Percentiles rank a stretch among this genome's conserved stretches.
These are phyloP conservation scores for Callyntrura sp. DNA, from an alignment of 2,888 invertebrate species.

Conservation along the genomic window DNA sequence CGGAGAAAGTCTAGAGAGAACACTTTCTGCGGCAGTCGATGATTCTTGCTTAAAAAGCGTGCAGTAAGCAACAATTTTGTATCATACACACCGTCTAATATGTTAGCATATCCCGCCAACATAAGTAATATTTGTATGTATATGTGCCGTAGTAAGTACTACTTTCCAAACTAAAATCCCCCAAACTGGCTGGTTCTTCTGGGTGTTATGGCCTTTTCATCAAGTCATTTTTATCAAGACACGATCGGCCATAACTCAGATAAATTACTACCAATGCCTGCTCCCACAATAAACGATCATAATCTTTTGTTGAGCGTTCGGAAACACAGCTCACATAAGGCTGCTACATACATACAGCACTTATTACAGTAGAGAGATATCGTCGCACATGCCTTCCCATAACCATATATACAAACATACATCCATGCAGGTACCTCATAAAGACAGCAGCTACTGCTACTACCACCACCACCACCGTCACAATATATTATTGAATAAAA, in stretches of 20 bases:
- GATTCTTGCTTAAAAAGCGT: neutral
- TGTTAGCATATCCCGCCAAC: too few species aligned
- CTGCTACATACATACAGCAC: conserved; percentile 25
- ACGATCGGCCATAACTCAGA: conserved; percentile 84
- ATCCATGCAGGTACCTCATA: neutral
- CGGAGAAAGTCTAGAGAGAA: conserved; percentile 23
- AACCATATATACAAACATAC: neutral
- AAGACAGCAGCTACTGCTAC: too few species aligned
- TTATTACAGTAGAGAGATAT: neutral
- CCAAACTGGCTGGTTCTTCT: conserved; percentile 51
- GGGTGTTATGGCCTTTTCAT: conserved; percentile 83
- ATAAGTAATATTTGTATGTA: too few species aligned
- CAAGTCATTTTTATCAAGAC: conserved; percentile 82
- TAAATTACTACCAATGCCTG: conserved; percentile 84
- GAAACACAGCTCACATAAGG: conserved; percentile 82
- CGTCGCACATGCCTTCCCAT: neutral
- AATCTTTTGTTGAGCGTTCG: conserved; percentile 82
- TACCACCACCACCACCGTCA: neutral
- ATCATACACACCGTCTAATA: neutral
- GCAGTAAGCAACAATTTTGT: conserved; percentile 26
- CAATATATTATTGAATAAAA: conserved; percentile 53
- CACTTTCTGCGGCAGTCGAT: neutral
- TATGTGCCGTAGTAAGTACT: neutral
- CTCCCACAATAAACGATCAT: conserved; percentile 84
- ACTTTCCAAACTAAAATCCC: conserved; percentile 16